Base-by-base conservation (phyloP, 2,113 vertebrate genomes). In the Gila orcuttii region DNA sequence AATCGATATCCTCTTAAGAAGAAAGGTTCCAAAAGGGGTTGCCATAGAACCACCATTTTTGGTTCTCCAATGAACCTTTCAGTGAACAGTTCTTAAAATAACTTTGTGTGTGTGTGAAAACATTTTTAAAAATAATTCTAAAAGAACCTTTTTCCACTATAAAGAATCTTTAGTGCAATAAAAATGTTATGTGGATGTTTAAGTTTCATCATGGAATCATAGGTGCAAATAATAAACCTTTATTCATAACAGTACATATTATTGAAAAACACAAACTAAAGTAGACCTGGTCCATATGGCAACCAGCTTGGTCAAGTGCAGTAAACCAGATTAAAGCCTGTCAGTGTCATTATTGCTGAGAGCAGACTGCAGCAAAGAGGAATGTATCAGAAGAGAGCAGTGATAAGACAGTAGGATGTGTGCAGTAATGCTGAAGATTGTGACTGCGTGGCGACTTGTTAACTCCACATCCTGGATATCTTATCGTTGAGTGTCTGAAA, bases 361-460 rank as follows among this genome's bases (percentile, higher is more conserved):
- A 74, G 21, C 71, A 19, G n/a, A 60, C 19, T 39, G 77, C 21
- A 10, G 21, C 39, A 31, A 12, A 31, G 2, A 81, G 39, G 36
- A 82, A 52, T 28, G 78, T 5, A 62, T 39, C 21, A 62, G 78
- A 62, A 42, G 62, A 69, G 10, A 81, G 13, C 47, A 33, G n/a
- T 33, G 74, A 52, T 55, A 47, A 47, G n/a, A 28, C 79, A 68
- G 57, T 6, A 47, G 36, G 17, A 75, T 42, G 69, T 75, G 69
- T 50, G 36, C 82, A 19, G 15, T 74, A 28, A 28, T 36, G 31
- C 23, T 31, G 33, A 42, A 81, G n/a, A 52, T 19, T 11, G 85
- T n/a, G 55, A n/a, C 23, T 28, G 57, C 0, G n/a, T 68, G 79
- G 60, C 28, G 62, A 82, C 79, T 82, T 82, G 62, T 82, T 66